phyloP scores from a whole-genome alignment of 2,797 vertebrate species.

The Thunnus albacares region DNA sequence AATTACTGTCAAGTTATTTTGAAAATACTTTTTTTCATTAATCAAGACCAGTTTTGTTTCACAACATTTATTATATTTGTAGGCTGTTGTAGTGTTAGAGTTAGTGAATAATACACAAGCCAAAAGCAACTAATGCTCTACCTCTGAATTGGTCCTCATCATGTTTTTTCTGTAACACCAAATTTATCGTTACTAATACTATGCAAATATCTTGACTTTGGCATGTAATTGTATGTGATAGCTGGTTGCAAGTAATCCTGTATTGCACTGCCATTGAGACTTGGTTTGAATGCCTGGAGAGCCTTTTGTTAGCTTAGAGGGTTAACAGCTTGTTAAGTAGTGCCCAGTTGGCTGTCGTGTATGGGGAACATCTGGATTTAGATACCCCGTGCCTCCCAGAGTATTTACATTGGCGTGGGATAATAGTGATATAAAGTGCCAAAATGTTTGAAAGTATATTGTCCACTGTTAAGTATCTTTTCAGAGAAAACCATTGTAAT shows the following conservation, averaged over 20 bases:
- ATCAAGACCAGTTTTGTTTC: constrained; percentile 5
- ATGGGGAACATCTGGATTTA: constrained; percentile 74
- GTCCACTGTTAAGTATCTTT: constrained; percentile 70
- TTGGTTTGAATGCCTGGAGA: constrained; percentile 36
- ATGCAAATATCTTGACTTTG: constrained; percentile 3
- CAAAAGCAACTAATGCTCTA: neutral
- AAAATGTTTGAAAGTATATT: constrained; percentile 69
- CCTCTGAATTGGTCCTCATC: neutral
- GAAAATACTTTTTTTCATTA: constrained; percentile 1
- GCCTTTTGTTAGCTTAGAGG: constrained; percentile 52
- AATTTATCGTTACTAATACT: neutral
- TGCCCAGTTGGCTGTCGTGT: constrained; percentile 65
- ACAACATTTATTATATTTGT: neutral
- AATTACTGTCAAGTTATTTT: neutral
- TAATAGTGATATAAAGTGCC: constrained; percentile 38
- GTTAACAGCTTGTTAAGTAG: constrained; percentile 66
- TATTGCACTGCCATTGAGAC: constrained; percentile 22
- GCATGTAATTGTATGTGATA: constrained; percentile 21
- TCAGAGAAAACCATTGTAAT: constrained; percentile 76
- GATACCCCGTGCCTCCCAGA: constrained; percentile 58
- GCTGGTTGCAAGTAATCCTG: constrained; percentile 16
- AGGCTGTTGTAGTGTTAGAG: neutral
- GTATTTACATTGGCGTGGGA: constrained; percentile 73
- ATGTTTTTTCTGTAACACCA: constrained; percentile 1
- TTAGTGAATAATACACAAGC: constrained; percentile 4